Evolutionary conservation across 2,888 invertebrate species (phyloP).

Genomic region (Machimus atricapillus): DNA sequence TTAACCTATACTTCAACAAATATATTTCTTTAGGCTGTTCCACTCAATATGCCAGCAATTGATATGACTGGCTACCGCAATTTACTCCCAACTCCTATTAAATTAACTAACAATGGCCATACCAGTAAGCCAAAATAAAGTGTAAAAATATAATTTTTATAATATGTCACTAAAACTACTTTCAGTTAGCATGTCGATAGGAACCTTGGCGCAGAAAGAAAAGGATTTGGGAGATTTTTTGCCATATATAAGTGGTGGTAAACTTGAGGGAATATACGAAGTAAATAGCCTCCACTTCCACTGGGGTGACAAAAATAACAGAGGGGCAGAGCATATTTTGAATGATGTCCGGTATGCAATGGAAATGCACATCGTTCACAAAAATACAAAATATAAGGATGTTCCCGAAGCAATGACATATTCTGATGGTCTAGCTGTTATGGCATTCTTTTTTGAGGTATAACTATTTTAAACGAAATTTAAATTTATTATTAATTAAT

Average conservation of each 20-base stretch:
- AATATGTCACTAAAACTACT: neutral
- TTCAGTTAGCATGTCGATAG: neutral
- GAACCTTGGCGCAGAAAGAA: neutral
- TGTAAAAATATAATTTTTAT: neutral
- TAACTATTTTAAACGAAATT: neutral
- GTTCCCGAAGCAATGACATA: conserved; percentile 69
- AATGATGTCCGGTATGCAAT: conserved; percentile 78
- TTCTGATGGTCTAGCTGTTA: conserved; percentile 79
- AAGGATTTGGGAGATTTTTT: conserved; percentile 50
- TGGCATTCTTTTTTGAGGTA: conserved; percentile 81
- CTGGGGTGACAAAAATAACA: conserved; percentile 77
- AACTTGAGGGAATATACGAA: conserved; percentile 72
- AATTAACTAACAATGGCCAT: conserved; percentile 74
- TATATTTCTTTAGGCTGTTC: conserved; percentile 11
- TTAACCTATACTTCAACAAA: too few relatives aligned
- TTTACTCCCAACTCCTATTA: conserved; percentile 68
- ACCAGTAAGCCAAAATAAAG: conserved; percentile 60
- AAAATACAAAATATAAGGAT: conserved; percentile 73
- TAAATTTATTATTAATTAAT: neutral
- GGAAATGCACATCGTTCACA: conserved; percentile 85
- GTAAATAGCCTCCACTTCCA: conserved; percentile 80
- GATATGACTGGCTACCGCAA: conserved; percentile 78
- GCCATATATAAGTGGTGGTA: conserved; percentile 64
- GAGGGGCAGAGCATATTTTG: conserved; percentile 79
- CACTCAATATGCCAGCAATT: conserved; percentile 70